phyloP scores from a whole-genome alignment of 2,797 vertebrate species.

The Anabas testudineus region DNA sequence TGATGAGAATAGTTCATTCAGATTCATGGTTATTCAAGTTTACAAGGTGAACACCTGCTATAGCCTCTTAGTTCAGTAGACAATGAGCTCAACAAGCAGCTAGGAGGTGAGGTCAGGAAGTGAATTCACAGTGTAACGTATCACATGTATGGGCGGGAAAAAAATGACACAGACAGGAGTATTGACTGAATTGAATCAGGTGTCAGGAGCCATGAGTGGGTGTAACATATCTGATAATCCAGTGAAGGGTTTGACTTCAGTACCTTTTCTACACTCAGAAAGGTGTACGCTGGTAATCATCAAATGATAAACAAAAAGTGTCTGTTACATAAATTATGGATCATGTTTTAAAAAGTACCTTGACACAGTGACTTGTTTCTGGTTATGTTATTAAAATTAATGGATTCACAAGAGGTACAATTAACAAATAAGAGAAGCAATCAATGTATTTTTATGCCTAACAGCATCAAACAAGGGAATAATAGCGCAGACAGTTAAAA shows the following conservation, averaged over 20 bases:
- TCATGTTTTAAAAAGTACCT: slow-evolving; percentile 12
- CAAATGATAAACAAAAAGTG: background rate
- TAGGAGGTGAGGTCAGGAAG: background rate
- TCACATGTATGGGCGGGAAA: no score
- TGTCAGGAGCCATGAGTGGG: background rate
- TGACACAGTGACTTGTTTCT: slow-evolving; percentile 15
- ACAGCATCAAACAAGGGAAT: slow-evolving; percentile 5
- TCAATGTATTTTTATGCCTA: slow-evolving; percentile 1
- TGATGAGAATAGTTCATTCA: no score
- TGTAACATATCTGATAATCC: background rate
- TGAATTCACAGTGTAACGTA: background rate
- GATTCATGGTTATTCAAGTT: background rate
- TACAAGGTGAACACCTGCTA: slow-evolving; percentile 5
- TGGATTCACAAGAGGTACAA: slow-evolving; percentile 14
- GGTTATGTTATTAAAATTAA: slow-evolving; percentile 2
- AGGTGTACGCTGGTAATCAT: background rate
- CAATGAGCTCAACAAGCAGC: slow-evolving; percentile 7
- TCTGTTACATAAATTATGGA: slow-evolving; percentile 2
- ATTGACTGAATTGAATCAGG: slow-evolving; percentile 4
- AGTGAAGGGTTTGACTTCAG: background rate
- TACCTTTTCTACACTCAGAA: background rate
- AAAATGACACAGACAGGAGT: background rate
- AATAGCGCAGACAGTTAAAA: background rate
- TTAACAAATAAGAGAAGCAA: slow-evolving; percentile 11
- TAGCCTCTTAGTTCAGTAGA: background rate